These are phyloP conservation scores for Acromyrmex heyeri DNA, from an alignment of 1,140 invertebrate species.

Conservation along the genomic window DNA sequence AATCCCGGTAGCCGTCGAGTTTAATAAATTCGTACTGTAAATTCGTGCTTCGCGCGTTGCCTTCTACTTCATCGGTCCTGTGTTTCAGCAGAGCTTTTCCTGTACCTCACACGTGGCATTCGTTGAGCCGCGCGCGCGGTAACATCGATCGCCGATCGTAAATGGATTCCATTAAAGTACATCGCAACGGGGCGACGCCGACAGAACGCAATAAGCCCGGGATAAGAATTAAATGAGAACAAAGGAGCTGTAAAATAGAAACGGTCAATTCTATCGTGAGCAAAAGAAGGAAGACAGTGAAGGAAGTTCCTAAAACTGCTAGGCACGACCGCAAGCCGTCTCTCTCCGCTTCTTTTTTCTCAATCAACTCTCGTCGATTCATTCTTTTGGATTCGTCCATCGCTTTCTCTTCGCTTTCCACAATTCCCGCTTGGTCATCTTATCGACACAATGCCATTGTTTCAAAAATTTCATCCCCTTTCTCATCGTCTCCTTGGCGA, in stretches of 20 bases:
- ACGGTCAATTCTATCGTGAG: slow-evolving; percentile 45
- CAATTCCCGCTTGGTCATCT: slow-evolving; percentile 67
- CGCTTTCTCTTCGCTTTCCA: background rate
- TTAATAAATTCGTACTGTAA: slow-evolving; percentile 52
- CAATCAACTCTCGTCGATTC: slow-evolving; percentile 31
- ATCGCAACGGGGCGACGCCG: slow-evolving; percentile 32
- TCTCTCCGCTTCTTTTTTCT: slow-evolving; percentile 1
- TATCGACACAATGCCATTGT: slow-evolving; percentile 76
- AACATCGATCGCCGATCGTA: slow-evolving; percentile 55
- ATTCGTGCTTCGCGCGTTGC: slow-evolving; percentile 12
- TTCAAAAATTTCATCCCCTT: slow-evolving; percentile 66
- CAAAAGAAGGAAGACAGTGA: background rate
- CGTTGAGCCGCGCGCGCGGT: slow-evolving; percentile 27
- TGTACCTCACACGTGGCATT: slow-evolving; percentile 36
- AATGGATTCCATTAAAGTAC: slow-evolving; percentile 62
- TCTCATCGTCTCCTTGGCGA: background rate
- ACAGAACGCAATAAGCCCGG: slow-evolving; percentile 52
- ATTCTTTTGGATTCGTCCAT: slow-evolving; percentile 10
- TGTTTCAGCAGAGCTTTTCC: slow-evolving; percentile 23
- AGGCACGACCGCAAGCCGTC: slow-evolving; percentile 49
- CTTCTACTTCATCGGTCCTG: slow-evolving; percentile 29
- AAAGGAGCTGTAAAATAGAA: slow-evolving; percentile 59
- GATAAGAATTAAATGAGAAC: slow-evolving; percentile 65
- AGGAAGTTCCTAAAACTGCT: slow-evolving; percentile 38
- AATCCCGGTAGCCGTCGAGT: slow-evolving; percentile 42